Base-by-base conservation (phyloP, 2,888 invertebrate genomes). In the Nomada fucata region DNA sequence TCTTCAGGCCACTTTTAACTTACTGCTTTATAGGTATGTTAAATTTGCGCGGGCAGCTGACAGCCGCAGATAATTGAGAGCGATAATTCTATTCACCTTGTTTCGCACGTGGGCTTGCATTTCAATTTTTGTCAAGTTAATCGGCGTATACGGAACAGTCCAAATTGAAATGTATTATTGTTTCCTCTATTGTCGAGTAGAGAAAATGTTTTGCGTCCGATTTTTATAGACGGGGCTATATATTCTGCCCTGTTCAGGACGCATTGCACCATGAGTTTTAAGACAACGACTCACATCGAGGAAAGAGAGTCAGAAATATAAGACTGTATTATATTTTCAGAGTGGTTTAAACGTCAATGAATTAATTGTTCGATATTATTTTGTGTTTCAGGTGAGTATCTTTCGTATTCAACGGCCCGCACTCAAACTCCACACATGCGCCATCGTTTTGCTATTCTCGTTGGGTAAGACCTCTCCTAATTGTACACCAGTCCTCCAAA, bases 351-450 rank as follows among this genome's bases (percentile, higher is more conserved):
- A n/a, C 2, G 26, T 2, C n/a, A 26, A 18, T 23, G 1, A 4
- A 64, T 53, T 53, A 36, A 23, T 18, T 29, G 1, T 15, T 50
- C 10, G 13, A 18, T 18, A 10, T 63, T 18, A n/a, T 36, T 76
- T 69, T 52, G 29, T 76, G 78, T 79, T 79, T 44, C 29, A 79
- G 78, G 78, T 79, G 76, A 76, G 78, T 79, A 44, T 15, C 29
- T 15, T 18, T 23, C 57, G 9, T n/a, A 11, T 29, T 57, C 11
- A 11, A 47, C 15, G 13, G 11, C 9, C 9, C 3, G 10, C n/a
- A 13, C 10, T 13, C 26, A n/a, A 59, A 29, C 23, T 5, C 10
- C 15, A 7, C 23, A 13, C 9, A n/a, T n/a, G 18, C 47, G 15
- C 15, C 7, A 57, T 44, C 26, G 2, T 13, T 13, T 20, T n/a